Percentiles rank a stretch among this genome's conserved stretches.
Conservation (phyloP, 2,797 vertebrate species). For the Lacerta viridis region DNA sequence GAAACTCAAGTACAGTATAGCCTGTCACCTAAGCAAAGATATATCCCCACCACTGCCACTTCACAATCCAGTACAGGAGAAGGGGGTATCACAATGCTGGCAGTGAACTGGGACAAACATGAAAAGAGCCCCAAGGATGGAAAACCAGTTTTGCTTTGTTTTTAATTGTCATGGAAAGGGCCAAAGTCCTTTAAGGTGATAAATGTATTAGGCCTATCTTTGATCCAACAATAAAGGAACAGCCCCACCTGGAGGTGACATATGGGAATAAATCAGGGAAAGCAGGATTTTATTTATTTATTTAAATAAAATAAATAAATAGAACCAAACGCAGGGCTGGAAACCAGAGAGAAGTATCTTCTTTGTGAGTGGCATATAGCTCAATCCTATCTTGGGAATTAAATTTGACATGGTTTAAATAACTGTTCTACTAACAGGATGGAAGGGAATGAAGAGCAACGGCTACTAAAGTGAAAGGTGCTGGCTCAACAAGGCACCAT, state of each 20-base stretch:
- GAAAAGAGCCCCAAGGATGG: neutral
- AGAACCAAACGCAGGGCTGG: neutral
- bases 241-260: constrained; percentile 71
- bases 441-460: neutral
- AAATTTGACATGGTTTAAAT: constrained; percentile 8
- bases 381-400: neutral
- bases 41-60: neutral
- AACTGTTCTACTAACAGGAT: rapidly evolving
- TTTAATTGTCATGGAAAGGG: constrained; percentile 17
- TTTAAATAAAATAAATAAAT: neutral
- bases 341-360: neutral
- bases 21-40: neutral
- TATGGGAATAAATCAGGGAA: constrained; percentile 26
- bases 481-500: constrained; percentile 10
- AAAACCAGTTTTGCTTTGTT: neutral
- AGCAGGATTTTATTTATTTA: neutral
- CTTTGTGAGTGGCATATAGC: rapidly evolving
- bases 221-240: constrained; percentile 63
- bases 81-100: neutral
- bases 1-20: neutral
- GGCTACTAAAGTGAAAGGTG: neutral
- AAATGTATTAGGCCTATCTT: constrained; percentile 18
- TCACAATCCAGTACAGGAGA: neutral
- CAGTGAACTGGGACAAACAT: neutral
- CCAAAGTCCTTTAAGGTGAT: constrained; percentile 16